These are phyloP conservation scores for Zaprionus camerounensis DNA, from an alignment of 1,140 invertebrate genomes.

Conservation along the genomic window DNA sequence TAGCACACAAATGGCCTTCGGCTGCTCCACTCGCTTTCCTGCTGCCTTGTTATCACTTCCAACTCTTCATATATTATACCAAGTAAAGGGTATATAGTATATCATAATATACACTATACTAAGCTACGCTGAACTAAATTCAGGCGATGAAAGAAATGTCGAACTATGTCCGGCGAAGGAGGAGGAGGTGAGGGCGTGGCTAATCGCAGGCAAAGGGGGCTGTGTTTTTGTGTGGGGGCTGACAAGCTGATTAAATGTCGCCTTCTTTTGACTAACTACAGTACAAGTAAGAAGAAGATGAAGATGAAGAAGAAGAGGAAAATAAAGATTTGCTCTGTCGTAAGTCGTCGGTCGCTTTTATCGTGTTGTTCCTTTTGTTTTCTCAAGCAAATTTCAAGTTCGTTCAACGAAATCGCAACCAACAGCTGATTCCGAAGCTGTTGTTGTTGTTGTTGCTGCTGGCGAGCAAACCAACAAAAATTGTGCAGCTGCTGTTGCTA, in stretches of 20 bases:
- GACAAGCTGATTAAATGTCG: conserved; percentile 37
- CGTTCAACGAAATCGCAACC: conserved; percentile 56
- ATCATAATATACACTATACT: conserved; percentile 8
- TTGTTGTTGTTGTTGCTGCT: conserved; percentile 16
- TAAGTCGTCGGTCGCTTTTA: conserved; percentile 32
- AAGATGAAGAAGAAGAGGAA: conserved; percentile 28
- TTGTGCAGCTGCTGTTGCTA: conserved; percentile 27
- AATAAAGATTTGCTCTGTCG: conserved; percentile 33
- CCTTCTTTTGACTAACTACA: conserved; percentile 30
- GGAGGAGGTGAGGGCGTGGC: not conserved
- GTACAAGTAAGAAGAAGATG: not conserved
- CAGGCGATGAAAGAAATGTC: conserved; percentile 21
- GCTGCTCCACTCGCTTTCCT: conserved; percentile 31
- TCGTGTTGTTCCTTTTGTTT: conserved; percentile 47
- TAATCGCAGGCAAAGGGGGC: not conserved
- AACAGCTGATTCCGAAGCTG: conserved; percentile 62
- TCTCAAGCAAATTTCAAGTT: conserved; percentile 66
- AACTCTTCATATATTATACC: not conserved
- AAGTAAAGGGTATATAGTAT: conserved; percentile 12
- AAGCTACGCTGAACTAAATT: conserved; percentile 43
- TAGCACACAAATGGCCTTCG: conserved; percentile 49
- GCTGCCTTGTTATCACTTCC: conserved; percentile 29
- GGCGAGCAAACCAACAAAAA: conserved; percentile 37
- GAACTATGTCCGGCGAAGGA: not conserved
- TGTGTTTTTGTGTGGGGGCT: conserved; percentile 1